Conservation (phyloP, 2,113 vertebrate species). For the Pampusana beccarii region DNA sequence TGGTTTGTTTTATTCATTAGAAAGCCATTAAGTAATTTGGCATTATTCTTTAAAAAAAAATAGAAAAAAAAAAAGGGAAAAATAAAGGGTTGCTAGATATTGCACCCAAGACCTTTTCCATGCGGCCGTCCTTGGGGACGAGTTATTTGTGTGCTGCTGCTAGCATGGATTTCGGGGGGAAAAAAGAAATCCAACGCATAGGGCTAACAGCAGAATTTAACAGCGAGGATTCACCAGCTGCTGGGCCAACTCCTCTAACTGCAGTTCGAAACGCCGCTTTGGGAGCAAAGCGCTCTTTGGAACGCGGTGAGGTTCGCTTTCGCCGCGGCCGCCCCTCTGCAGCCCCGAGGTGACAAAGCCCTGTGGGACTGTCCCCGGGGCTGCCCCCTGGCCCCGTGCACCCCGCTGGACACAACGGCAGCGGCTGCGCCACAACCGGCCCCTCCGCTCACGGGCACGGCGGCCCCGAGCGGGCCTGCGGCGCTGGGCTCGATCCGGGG, state of each 20-base stretch:
- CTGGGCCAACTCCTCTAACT: slow-evolving; percentile 9
- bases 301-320: not conserved
- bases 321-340: not conserved
- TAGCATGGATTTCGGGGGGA: not conserved
- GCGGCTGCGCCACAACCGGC: slow-evolving; percentile 67
- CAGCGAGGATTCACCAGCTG: not conserved
- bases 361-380: not conserved
- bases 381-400: slow-evolving; percentile 42
- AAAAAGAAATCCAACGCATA: not conserved
- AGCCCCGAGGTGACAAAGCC: slow-evolving; percentile 54
- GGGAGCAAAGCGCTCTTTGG: slow-evolving; percentile 41
- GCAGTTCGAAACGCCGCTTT: not conserved
- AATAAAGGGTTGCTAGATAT: not conserved
- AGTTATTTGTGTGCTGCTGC: not conserved
- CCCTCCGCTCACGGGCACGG: slow-evolving; percentile 70
- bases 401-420: slow-evolving; percentile 52
- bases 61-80: not conserved
- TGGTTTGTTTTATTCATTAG: slow-evolving; percentile 55
- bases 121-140: not conserved
- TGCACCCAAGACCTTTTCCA: not conserved
- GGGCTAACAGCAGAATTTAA: not conserved
- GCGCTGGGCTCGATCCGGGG: not conserved
- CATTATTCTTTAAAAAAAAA: not conserved
- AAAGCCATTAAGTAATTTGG: slow-evolving; percentile 55
- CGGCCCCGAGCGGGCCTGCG: not conserved